Evolutionary conservation across 2,888 invertebrate genomes (phyloP).

Genomic region (Aricia artaxerxes): DNA sequence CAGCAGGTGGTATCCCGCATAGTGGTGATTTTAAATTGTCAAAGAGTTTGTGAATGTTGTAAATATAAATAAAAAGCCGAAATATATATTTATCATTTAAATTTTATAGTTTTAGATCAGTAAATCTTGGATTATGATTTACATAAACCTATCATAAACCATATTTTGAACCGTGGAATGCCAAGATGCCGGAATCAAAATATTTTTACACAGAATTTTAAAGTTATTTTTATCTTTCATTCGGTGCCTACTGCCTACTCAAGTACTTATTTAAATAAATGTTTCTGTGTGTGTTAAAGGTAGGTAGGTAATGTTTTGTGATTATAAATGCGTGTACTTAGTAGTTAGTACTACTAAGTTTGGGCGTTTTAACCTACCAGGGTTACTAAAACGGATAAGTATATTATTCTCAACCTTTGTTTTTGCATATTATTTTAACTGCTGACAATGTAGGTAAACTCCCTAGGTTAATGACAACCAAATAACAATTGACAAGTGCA

Average conservation of each 20-base stretch:
- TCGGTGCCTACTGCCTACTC: not conserved
- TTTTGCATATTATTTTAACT: not conserved
- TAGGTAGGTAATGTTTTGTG: not conserved
- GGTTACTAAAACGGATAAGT: not conserved
- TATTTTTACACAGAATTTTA: not conserved
- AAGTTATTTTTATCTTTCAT: not conserved
- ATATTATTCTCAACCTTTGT: not conserved
- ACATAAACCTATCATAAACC: not conserved
- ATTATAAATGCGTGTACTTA: not conserved
- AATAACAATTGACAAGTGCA: not conserved
- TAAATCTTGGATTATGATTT: not conserved
- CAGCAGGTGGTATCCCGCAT: conserved; percentile 26
- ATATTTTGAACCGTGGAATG: not conserved
- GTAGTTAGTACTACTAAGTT: not conserved
- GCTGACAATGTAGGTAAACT: not conserved
- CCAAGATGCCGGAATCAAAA: not conserved
- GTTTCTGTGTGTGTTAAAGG: not conserved
- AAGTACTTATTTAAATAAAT: not conserved
- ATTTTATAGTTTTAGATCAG: not conserved
- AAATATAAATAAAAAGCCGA: not conserved
- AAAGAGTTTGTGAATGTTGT: not conserved
- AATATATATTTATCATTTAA: not conserved
- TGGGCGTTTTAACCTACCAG: not conserved
- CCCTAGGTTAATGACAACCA: not conserved
- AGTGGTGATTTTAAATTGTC: conserved; percentile 27